Conservation (phyloP, 2,113 vertebrate genomes). For the Gobius niger region DNA sequence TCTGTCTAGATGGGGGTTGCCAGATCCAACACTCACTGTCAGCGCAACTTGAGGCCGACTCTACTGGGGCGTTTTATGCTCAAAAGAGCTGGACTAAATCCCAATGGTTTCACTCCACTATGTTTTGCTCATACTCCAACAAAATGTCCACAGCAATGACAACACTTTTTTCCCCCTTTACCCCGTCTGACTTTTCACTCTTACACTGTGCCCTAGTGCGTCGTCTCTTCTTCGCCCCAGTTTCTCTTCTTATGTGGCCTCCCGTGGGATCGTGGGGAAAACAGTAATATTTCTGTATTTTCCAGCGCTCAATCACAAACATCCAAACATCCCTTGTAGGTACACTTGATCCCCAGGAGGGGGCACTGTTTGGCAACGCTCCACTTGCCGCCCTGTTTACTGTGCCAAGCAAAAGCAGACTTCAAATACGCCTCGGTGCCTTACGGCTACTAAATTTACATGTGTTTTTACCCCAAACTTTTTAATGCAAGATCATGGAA, state of each 20-base stretch:
- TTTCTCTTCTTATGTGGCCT: conserved; percentile 32
- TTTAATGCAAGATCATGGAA: conserved; percentile 11
- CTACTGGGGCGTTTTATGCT: conserved; percentile 18
- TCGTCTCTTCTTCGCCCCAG: conserved; percentile 26
- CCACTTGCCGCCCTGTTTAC: conserved; percentile 2
- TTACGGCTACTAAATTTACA: conserved; percentile 15
- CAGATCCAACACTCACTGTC: conserved; percentile 31
- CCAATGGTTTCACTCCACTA: not conserved
- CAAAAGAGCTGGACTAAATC: conserved; percentile 4
- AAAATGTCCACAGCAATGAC: conserved; percentile 8
- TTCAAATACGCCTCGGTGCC: conserved; percentile 23
- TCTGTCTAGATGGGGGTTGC: conserved; percentile 55
- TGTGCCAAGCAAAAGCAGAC: conserved; percentile 23
- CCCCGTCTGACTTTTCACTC: conserved; percentile 14
- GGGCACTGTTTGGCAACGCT: conserved; percentile 58
- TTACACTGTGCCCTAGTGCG: conserved; percentile 7
- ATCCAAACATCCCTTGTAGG: conserved; percentile 41
- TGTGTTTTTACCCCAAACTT: not conserved
- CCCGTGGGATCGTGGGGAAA: conserved; percentile 41
- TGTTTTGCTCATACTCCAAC: not conserved
- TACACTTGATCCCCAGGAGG: conserved; percentile 54
- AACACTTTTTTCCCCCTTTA: conserved; percentile 15
- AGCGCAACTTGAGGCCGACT: conserved; percentile 23
- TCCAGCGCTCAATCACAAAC: conserved; percentile 32
- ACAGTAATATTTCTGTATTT: conserved; percentile 48